Conservation (phyloP, 2,113 vertebrate species). For the Burhinus oedicnemus region DNA sequence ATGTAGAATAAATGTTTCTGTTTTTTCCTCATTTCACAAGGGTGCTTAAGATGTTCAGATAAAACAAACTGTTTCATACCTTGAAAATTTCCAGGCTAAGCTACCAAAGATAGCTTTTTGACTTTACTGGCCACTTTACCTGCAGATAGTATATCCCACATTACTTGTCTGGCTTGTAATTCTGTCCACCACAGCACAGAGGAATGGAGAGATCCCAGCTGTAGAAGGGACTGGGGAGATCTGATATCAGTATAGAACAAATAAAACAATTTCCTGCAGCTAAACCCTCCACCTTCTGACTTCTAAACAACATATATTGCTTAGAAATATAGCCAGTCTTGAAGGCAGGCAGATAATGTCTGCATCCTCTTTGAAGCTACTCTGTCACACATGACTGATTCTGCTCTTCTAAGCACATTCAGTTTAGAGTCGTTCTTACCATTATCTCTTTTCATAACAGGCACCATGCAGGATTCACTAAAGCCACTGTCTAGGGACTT, state of each 20-base stretch:
- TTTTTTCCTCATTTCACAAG: neutral
- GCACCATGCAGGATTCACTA: neutral
- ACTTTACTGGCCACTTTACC: neutral
- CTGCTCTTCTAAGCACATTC: neutral
- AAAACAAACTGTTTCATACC: neutral
- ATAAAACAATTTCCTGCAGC: neutral
- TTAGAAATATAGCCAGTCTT: neutral
- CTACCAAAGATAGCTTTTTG: neutral
- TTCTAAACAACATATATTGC: neutral
- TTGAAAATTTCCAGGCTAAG: neutral
- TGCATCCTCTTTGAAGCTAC: neutral
- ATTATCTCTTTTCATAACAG: neutral
- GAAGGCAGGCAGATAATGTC: neutral
- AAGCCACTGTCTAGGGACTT: neutral
- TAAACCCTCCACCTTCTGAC: neutral
- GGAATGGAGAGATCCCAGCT: neutral
- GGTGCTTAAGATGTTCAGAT: neutral
- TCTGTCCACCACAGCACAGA: neutral
- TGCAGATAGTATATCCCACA: neutral
- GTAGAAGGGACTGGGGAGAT: neutral
- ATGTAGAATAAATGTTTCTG: neutral
- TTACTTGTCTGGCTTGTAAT: neutral
- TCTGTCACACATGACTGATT: neutral
- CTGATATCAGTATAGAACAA: neutral
- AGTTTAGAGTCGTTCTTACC: neutral